These are phyloP conservation scores for Adoxophyes honmai DNA, from an alignment of 1,140 invertebrate species.

Conservation along the genomic window DNA sequence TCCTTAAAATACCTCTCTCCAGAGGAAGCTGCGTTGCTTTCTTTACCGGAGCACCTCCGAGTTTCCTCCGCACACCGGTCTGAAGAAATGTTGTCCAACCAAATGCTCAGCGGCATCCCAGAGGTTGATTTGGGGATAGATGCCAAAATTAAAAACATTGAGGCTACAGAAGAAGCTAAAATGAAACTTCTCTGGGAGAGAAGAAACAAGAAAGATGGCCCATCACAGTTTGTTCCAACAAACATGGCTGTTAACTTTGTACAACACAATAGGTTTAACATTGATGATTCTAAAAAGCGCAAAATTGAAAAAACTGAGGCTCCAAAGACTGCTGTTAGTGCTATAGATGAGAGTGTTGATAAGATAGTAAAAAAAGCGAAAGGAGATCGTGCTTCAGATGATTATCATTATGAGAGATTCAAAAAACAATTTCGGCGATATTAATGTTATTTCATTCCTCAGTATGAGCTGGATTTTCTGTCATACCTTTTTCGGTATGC, in stretches of 20 bases:
- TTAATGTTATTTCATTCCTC: constrained; percentile 75
- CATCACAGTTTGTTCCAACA: constrained; percentile 97
- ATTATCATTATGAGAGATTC: constrained; percentile 98
- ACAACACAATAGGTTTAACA: constrained; percentile 87
- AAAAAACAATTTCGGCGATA: constrained; percentile 97
- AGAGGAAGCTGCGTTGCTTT: constrained; percentile 90
- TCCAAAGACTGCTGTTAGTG: constrained; percentile 62
- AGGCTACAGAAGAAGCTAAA: constrained; percentile 98
- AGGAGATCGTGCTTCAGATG: constrained; percentile 95
- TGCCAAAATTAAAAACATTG: constrained; percentile 98
- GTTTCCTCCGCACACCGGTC: constrained; percentile 89
- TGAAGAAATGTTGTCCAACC: constrained; percentile 99
- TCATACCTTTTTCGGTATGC: too few relatives aligned
- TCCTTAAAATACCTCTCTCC: constrained; percentile 86
- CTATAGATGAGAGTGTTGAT: constrained; percentile 74
- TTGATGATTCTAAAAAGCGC: constrained; percentile 69
- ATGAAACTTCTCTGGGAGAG: constrained; percentile 92
- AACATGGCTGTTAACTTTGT: constrained; percentile 99
- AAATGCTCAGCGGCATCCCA: constrained; percentile 99
- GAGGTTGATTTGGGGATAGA: constrained; percentile 99
- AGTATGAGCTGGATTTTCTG: not conserved
- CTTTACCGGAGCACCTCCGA: constrained; percentile 92
- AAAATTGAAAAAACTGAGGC: constrained; percentile 76
- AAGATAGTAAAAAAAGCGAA: constrained; percentile 83
- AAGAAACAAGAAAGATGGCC: constrained; percentile 94